Conservation (phyloP, 2,113 vertebrate species). For the Apistogramma diplotaenia region DNA sequence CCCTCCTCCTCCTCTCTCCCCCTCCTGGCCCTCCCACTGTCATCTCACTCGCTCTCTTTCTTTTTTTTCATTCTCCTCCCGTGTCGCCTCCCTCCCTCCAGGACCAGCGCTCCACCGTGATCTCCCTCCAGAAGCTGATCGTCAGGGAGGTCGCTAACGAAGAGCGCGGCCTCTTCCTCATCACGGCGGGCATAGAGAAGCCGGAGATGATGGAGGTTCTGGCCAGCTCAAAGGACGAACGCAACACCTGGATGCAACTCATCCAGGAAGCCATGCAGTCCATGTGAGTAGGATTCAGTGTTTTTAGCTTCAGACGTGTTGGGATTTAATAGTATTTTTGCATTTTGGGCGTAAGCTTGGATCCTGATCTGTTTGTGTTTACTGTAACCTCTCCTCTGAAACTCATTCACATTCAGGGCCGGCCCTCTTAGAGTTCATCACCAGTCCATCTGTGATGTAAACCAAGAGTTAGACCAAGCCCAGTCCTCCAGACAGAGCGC, state of each 20-base stretch:
- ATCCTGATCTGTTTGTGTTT: not conserved
- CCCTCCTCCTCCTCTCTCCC: conserved; percentile 12
- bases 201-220: conserved; percentile 97
- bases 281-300: conserved; percentile 80
- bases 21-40: conserved; percentile 52
- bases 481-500: conserved; percentile 35
- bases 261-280: conserved; percentile 90
- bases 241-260: conserved; percentile 91
- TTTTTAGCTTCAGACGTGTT: not conserved
- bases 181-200: conserved; percentile 85
- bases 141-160: conserved; percentile 98
- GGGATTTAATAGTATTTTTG: not conserved
- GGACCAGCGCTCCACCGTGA: conserved; percentile 95
- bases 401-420: not conserved
- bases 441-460: conserved; percentile 16
- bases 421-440: conserved; percentile 5
- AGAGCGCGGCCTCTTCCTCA: conserved; percentile 94
- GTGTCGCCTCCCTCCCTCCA: conserved; percentile 48
- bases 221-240: conserved; percentile 90
- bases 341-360: not conserved
- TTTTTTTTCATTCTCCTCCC: conserved; percentile 7
- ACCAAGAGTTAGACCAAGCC: conserved; percentile 45
- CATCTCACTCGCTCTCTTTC: not conserved
- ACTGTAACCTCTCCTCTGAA: not conserved
- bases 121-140: conserved; percentile 95